Evolutionary conservation across 2,113 vertebrate species (phyloP).

Genomic region (Gobio gobio): DNA sequence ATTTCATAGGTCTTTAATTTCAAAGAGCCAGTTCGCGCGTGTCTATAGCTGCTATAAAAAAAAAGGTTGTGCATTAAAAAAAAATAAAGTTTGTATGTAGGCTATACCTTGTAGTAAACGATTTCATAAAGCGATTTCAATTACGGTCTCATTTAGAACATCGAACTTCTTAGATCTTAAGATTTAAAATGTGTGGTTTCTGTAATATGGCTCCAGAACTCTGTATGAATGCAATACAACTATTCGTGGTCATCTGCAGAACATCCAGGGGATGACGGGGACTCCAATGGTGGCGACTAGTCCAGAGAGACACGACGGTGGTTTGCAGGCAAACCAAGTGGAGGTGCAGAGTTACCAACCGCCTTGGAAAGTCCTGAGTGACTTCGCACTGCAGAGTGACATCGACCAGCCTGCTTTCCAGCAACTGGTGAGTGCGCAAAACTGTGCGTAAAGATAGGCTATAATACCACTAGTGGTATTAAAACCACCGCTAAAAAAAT

Average conservation of each 20-base stretch:
- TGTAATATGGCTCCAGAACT: neutral
- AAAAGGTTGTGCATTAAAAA: neutral
- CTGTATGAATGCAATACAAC: neutral
- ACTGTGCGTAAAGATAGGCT: constrained; percentile 20
- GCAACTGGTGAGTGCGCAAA: constrained; percentile 89
- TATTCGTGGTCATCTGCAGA: constrained; percentile 79
- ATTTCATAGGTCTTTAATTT: neutral
- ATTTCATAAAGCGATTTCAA: neutral
- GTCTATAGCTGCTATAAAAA: neutral
- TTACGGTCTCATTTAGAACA: neutral
- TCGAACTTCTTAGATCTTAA: neutral
- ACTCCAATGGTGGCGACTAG: constrained; percentile 99
- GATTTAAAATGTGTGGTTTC: neutral
- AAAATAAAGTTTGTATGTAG: neutral
- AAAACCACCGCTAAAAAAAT: neutral
- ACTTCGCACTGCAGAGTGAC: constrained; percentile 99
- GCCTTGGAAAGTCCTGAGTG: constrained; percentile 98
- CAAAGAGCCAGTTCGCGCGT: neutral
- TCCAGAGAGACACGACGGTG: constrained; percentile 97
- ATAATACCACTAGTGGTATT: neutral
- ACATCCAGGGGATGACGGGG: constrained; percentile 99
- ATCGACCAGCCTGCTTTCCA: constrained; percentile 99
- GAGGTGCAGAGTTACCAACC: constrained; percentile 99
- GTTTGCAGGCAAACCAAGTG: constrained; percentile 95
- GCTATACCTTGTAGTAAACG: neutral